Percentiles rank a stretch among this genome's conserved stretches.
Conservation (phyloP, 1,140 invertebrate genomes). For the Micrasema minimum region DNA sequence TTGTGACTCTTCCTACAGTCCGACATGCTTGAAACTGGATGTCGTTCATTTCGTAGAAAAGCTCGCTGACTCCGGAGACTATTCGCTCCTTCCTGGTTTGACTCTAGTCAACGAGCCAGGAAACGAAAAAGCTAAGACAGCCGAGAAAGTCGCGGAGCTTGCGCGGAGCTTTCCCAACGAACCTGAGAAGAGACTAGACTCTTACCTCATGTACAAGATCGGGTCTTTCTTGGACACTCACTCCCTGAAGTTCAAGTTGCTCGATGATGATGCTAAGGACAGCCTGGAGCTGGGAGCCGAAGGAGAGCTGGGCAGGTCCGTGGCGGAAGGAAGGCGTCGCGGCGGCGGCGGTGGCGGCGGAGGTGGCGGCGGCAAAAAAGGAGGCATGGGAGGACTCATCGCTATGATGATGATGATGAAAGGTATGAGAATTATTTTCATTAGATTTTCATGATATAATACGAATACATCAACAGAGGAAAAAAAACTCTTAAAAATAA, state of each 20-base stretch:
- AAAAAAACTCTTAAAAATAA: no score
- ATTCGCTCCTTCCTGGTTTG: slow-evolving; percentile 73
- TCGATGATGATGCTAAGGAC: slow-evolving; percentile 71
- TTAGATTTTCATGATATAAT: no score
- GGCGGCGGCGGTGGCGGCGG: slow-evolving; percentile 58
- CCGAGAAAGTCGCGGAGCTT: slow-evolving; percentile 77
- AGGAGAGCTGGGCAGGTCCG: slow-evolving; percentile 59
- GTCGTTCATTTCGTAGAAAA: slow-evolving; percentile 79
- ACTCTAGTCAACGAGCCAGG: slow-evolving; percentile 76
- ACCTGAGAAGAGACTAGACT: slow-evolving; percentile 79
- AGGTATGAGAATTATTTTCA: no score
- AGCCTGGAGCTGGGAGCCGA: slow-evolving; percentile 60
- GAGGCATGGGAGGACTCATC: slow-evolving; percentile 67
- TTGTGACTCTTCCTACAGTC: slow-evolving; percentile 60
- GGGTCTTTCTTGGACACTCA: slow-evolving; percentile 71
- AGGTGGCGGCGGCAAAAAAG: slow-evolving; percentile 47
- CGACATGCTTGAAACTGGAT: slow-evolving; percentile 81
- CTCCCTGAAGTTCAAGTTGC: slow-evolving; percentile 76
- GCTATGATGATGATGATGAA: slow-evolving; percentile 75
- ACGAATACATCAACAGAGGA: no score
- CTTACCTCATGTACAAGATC: slow-evolving; percentile 63
- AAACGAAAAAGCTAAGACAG: slow-evolving; percentile 66
- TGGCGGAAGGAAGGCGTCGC: slow-evolving; percentile 50
- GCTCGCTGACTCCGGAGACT: slow-evolving; percentile 63
- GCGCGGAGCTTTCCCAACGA: slow-evolving; percentile 81